A percentile compares a stretch with the other conserved stretches of the same genome.
phyloP scores from a whole-genome alignment of 2,888 invertebrate species.

The Clunio marinus region DNA sequence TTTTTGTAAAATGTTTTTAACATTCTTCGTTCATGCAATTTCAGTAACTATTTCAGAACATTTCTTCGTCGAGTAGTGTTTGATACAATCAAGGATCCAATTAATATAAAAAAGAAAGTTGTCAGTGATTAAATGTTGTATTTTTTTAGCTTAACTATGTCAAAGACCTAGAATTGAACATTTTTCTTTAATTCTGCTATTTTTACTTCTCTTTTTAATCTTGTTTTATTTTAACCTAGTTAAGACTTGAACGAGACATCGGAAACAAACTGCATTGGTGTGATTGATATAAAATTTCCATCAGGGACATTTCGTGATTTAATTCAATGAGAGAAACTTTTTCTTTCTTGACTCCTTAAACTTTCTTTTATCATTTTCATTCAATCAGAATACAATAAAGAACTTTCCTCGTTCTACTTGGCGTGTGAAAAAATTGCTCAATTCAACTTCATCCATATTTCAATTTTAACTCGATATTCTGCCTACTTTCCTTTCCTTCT shows the following conservation, averaged over 20 bases:
- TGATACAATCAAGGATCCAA: slow-evolving; percentile 25
- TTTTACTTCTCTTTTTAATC: not conserved
- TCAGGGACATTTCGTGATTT: not conserved
- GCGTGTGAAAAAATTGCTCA: not conserved
- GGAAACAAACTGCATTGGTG: not conserved
- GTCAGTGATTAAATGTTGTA: slow-evolving; percentile 31
- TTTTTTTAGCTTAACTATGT: not conserved
- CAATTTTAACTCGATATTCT: not conserved
- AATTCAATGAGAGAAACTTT: slow-evolving; percentile 1
- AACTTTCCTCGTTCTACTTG: not conserved
- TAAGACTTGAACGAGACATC: too few relatives aligned
- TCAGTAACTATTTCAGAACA: not conserved
- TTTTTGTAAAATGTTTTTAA: too few relatives aligned
- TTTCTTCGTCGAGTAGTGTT: not conserved
- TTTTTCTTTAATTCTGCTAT: not conserved
- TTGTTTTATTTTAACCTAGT: not conserved
- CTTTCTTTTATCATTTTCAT: not conserved
- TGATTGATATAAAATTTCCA: slow-evolving; percentile 10
- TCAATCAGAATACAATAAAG: not conserved
- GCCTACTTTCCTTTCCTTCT: not conserved
- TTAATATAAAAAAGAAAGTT: too few relatives aligned
- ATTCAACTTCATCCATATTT: slow-evolving; percentile 1
- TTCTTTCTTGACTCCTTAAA: too few relatives aligned
- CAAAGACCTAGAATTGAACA: not conserved
- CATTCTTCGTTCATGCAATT: not conserved